Conservation (phyloP, 2,113 vertebrate species). For the Cavia porcellus region DNA sequence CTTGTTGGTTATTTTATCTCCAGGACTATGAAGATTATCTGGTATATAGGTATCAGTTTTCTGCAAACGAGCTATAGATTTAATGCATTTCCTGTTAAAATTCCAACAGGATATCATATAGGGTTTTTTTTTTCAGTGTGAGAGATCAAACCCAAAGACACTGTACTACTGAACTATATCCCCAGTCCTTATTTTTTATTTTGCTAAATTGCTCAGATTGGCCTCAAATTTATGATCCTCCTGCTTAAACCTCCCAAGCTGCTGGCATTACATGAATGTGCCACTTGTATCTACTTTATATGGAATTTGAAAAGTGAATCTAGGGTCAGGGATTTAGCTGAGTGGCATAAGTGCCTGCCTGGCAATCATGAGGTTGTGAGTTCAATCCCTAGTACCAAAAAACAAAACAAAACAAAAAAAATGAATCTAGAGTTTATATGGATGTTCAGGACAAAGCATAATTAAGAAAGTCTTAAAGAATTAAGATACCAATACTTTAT, state of each 20-base stretch:
- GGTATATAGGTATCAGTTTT: not conserved
- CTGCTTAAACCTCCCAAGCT: not conserved
- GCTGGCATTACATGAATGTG: not conserved
- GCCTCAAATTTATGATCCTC: not conserved
- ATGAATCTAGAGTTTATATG: not conserved
- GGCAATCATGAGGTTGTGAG: no score
- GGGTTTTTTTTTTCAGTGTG: not conserved
- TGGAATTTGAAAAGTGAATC: not conserved
- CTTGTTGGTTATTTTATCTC: not conserved
- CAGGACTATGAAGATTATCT: not conserved
- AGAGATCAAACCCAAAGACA: not conserved
- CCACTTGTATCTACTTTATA: not conserved
- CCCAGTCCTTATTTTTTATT: not conserved
- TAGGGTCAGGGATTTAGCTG: no score
- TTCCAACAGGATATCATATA: not conserved
- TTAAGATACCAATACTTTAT: not conserved
- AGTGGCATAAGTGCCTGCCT: no score
- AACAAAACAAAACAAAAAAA: no score
- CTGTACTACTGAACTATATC: not conserved
- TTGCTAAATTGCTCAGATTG: not conserved
- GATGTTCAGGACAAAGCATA: not conserved
- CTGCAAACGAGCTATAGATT: not conserved
- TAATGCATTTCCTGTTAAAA: not conserved
- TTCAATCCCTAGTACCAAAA: no score
- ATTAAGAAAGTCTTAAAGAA: constrained; percentile 27